phyloP scores from a whole-genome alignment of 2,113 vertebrate species.

The Rhynchomys soricoides region DNA sequence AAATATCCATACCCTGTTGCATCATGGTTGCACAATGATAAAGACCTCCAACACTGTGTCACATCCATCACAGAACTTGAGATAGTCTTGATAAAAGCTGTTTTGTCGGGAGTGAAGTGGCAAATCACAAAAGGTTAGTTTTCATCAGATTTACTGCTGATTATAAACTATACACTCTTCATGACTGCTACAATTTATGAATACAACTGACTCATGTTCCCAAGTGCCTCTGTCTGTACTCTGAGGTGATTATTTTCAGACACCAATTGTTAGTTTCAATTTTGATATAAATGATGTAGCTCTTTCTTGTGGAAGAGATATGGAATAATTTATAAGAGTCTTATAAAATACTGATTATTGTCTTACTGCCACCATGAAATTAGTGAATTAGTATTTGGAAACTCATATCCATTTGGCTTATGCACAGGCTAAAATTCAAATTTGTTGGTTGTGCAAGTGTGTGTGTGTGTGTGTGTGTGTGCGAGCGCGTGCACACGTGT shows the following conservation, averaged over 20 bases:
- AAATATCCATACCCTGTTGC: not conserved
- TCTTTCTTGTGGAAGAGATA: not conserved
- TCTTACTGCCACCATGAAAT: not conserved
- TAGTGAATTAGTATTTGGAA: not conserved
- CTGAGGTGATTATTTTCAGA: constrained; percentile 5
- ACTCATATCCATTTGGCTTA: constrained; percentile 11
- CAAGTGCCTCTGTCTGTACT: not conserved
- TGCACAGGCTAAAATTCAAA: not conserved
- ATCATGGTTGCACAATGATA: not conserved
- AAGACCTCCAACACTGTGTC: not conserved
- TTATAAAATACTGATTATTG: not conserved
- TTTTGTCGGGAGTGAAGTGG: not conserved
- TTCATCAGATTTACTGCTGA: not conserved
- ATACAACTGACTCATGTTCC: not conserved
- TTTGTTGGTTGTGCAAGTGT: not conserved
- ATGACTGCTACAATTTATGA: not conserved
- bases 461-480: not conserved
- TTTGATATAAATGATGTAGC: not conserved
- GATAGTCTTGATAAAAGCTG: not conserved
- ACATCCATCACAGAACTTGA: not conserved
- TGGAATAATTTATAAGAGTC: not conserved
- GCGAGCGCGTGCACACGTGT: not conserved
- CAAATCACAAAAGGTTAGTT: not conserved
- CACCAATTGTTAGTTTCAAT: not conserved
- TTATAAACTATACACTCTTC: not conserved